phyloP scores from a whole-genome alignment of 2,113 vertebrate species.

The Chunga burmeisteri region DNA sequence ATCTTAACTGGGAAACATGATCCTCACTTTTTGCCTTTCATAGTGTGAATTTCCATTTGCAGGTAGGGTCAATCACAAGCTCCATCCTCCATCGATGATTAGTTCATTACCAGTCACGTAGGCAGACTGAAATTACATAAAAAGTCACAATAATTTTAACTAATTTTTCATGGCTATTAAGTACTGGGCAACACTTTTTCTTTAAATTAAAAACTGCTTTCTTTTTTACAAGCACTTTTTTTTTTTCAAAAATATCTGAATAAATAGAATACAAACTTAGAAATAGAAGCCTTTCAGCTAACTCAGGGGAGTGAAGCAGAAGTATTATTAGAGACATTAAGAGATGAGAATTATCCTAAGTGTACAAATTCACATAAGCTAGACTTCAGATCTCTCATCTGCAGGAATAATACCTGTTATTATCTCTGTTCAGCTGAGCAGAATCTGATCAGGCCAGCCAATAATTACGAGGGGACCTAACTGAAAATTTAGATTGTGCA shows the following conservation, averaged over 20 bases:
- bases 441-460: background rate
- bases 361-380: background rate
- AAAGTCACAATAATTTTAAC: background rate
- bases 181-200: background rate
- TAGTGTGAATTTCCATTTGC: background rate
- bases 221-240: background rate
- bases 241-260: background rate
- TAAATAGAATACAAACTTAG: background rate
- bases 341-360: background rate
- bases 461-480: background rate
- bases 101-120: conserved; percentile 89
- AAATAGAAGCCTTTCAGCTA: background rate
- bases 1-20: background rate
- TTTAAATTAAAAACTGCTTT: background rate
- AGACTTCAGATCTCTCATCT: background rate
- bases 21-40: background rate
- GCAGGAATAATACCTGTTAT: background rate
- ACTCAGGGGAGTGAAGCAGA: background rate
- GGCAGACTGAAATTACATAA: conserved; percentile 79
- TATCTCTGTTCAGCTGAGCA: background rate
- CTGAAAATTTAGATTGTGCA: background rate
- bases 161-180: background rate
- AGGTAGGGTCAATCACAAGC: conserved; percentile 75
- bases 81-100: conserved; percentile 95
- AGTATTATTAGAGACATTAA: background rate